A percentile compares a stretch with the other conserved stretches of the same genome.
Evolutionary conservation across 2,888 invertebrate genomes (phyloP).

Genomic region (Eurois occulta): DNA sequence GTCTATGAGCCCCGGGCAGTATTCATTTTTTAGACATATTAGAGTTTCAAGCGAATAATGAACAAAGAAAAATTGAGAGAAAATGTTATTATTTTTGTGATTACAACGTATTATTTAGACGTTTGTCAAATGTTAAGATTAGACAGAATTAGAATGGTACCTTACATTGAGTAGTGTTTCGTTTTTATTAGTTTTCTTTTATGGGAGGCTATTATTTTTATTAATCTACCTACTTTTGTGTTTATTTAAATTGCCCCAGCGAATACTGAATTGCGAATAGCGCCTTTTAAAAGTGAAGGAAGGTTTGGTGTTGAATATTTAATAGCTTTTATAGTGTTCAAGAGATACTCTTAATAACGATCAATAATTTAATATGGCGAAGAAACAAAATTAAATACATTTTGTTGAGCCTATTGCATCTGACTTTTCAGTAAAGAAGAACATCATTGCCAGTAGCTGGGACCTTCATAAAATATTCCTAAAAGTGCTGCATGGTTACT

Average conservation of each 20-base stretch:
- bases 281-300: neutral
- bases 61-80: slow-evolving; percentile 64
- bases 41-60: slow-evolving; percentile 63
- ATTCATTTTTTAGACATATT: slow-evolving; percentile 74
- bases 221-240: slow-evolving; percentile 8
- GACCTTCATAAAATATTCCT: neutral
- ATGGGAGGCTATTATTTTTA: neutral
- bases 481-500: neutral
- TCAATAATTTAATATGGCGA: neutral
- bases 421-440: neutral
- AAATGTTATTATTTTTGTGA: slow-evolving; percentile 57
- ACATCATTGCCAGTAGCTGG: no score
- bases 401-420: neutral
- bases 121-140: slow-evolving; percentile 41
- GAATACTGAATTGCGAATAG: neutral
- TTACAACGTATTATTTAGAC: slow-evolving; percentile 45
- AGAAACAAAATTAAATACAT: neutral
- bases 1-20: slow-evolving; percentile 75
- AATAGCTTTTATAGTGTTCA: neutral
- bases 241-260: neutral
- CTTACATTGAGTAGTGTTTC: neutral
- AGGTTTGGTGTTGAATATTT: slow-evolving; percentile 1
- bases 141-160: slow-evolving; percentile 22
- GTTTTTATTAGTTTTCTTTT: neutral
- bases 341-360: neutral